Evolutionary conservation across 2,113 vertebrate species (phyloP), one percentile per base, ranked within the genome.

Genomic region (Plectropomus leopardus): DNA sequence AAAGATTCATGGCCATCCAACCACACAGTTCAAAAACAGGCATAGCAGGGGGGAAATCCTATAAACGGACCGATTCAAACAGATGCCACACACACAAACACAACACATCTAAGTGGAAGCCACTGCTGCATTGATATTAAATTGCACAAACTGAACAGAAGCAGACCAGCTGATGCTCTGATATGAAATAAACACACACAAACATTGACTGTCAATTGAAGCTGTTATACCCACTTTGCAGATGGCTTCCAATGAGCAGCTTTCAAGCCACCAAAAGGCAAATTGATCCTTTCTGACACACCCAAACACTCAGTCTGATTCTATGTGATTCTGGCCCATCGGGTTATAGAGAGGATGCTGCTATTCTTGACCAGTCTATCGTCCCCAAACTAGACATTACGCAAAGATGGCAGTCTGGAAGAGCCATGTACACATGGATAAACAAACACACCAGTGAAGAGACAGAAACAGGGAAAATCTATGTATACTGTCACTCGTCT

Each of bases 1-100:
- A 67, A 32, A 70, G 80, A 81, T 81, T 86, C 42, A 54, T 36
- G 45, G 57, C 68, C 78, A 63, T 76, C 72, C 6, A 26, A 77
- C 77, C 78, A 68, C 58, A 79, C 30, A 78, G 69, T 13, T 50
- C 50, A 76, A 76, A 79, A 84, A 69, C 54, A 80, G 23, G 61
- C 78, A 73, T 11, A 47, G 54, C 60, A 36, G 45, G 11, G 54
- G 32, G 21, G 61, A 68, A 84, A 80, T 76, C 72, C 59, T 59
- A 32, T 77, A 86, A 81, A 54, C 36, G 7, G 26, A 57, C 82
- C 7, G n/a, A 76, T 26, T 44, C 57, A 63, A 24, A 80, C 66
- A 50, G 24, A 32, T 53, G 3, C 32, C n/a, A 30, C 48, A 32
- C 42, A 51, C 24, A n/a, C 30, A 65, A 55, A 66, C 61, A 51